A percentile compares a stretch with the other conserved stretches of the same genome.
Conservation (phyloP, 92 coral and sea anemone species). For the Paragorgia papillata region DNA sequence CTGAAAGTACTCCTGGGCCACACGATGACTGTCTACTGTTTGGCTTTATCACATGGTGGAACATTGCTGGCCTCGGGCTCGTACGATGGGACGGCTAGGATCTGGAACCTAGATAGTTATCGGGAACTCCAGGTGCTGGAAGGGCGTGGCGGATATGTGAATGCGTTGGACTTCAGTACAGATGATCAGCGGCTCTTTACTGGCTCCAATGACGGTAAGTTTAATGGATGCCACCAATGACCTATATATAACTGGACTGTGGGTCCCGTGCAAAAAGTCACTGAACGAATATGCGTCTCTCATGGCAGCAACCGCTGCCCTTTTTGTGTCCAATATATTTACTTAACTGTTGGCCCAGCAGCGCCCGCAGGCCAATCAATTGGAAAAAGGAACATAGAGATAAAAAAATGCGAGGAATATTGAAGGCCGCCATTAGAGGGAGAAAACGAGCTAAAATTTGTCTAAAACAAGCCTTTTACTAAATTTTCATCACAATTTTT, state of each 20-base stretch:
- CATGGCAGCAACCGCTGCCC: too few species aligned
- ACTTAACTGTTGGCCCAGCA: too few species aligned
- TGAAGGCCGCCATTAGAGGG: too few species aligned
- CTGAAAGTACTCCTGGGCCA: constrained; percentile 56
- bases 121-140: constrained; percentile 32
- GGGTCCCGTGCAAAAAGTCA: too few species aligned
- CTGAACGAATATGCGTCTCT: not conserved
- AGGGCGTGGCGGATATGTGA: constrained; percentile 56
- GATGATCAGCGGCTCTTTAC: constrained; percentile 50
- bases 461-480: too few species aligned
- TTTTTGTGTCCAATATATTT: too few species aligned
- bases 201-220: constrained; percentile 52
- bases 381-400: too few species aligned
- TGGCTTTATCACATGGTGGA: constrained; percentile 56
- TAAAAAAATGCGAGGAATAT: too few species aligned
- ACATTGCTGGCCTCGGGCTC: constrained; percentile 58
- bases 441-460: too few species aligned
- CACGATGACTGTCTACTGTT: constrained; percentile 55
- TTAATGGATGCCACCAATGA: not conserved
- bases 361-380: too few species aligned
- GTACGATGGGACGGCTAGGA: constrained; percentile 54
- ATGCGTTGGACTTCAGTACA: constrained; percentile 53
- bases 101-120: constrained; percentile 63
- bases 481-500: too few species aligned
- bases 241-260: too few species aligned